A percentile compares a stretch with the other conserved stretches of the same genome.
Evolutionary conservation across 2,113 vertebrate genomes (phyloP).

Genomic region (Hydropotes inermis): DNA sequence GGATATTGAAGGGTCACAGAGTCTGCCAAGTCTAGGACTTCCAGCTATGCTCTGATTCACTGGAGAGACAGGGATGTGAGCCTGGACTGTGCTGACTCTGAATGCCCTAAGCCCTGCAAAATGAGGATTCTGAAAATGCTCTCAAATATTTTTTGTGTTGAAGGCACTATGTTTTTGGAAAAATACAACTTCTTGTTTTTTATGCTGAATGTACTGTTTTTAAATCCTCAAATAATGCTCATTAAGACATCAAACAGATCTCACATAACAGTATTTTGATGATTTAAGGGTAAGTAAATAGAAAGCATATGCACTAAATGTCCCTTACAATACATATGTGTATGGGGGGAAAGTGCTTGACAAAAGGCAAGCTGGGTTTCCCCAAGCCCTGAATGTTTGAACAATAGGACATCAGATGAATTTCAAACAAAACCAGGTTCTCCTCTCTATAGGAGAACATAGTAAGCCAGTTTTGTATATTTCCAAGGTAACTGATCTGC

Average conservation of each 20-base stretch:
- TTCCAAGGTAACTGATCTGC: not conserved
- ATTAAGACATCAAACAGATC: slow-evolving; percentile 62
- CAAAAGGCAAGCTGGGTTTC: not conserved
- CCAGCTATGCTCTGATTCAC: not conserved
- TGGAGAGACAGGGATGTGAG: not conserved
- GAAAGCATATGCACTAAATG: slow-evolving; percentile 58
- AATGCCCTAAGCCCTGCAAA: not conserved
- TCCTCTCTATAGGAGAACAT: not conserved
- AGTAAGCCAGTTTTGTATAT: not conserved
- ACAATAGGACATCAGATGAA: slow-evolving; percentile 19
- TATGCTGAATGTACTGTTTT: slow-evolving; percentile 42
- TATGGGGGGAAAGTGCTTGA: not conserved
- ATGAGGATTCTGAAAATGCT: slow-evolving; percentile 1
- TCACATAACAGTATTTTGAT: slow-evolving; percentile 65
- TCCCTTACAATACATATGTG: slow-evolving; percentile 45
- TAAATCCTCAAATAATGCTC: slow-evolving; percentile 57
- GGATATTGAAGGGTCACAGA: not conserved
- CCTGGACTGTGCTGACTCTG: not conserved
- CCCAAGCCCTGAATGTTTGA: not conserved
- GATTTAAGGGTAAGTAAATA: slow-evolving; percentile 63
- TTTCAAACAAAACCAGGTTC: slow-evolving; percentile 13
- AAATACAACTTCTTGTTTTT: slow-evolving; percentile 44
- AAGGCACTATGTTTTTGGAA: slow-evolving; percentile 45
- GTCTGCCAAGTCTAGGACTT: not conserved
- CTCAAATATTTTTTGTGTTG: slow-evolving; percentile 19